A percentile compares a stretch with the other conserved stretches of the same genome.
Evolutionary conservation across 2,797 vertebrate genomes (phyloP).

Genomic region (Calcarius lapponicus): DNA sequence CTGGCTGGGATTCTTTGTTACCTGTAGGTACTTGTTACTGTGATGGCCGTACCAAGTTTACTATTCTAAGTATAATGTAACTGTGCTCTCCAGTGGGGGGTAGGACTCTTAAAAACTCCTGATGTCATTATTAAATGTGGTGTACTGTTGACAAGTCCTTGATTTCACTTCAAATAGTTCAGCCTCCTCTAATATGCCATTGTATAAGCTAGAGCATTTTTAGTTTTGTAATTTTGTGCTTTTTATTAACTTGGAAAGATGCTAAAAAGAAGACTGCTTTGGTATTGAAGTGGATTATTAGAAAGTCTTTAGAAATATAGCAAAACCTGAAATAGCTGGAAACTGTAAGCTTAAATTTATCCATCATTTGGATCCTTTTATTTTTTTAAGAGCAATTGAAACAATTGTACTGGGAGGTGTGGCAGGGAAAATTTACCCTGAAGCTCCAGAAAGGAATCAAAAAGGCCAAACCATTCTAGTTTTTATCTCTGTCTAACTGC

Average conservation of each 20-base stretch:
- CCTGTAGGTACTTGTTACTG: not conserved
- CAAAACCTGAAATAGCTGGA: not conserved
- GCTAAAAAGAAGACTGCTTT: not conserved
- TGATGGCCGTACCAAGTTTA: not conserved
- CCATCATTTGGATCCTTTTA: not conserved
- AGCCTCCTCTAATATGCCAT: not conserved
- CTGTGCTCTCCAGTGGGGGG: not conserved
- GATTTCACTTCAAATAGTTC: not conserved
- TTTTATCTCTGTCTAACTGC: not conserved
- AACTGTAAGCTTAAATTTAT: not conserved
- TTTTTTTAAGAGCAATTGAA: not conserved
- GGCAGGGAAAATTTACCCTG: not conserved
- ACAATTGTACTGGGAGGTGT: not conserved
- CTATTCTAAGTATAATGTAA: not conserved
- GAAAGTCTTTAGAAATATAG: not conserved
- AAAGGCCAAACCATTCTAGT: not conserved
- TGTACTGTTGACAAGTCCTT: not conserved
- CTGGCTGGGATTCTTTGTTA: not conserved
- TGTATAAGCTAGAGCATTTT: not conserved
- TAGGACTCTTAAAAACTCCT: not conserved
- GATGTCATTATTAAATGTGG: not conserved
- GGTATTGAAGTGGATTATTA: not conserved
- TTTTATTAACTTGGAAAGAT: not conserved
- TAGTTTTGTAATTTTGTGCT: not conserved
- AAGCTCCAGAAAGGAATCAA: not conserved